Evolutionary conservation across 2,888 invertebrate genomes (phyloP).

Genomic region (Stramonita haemastoma): DNA sequence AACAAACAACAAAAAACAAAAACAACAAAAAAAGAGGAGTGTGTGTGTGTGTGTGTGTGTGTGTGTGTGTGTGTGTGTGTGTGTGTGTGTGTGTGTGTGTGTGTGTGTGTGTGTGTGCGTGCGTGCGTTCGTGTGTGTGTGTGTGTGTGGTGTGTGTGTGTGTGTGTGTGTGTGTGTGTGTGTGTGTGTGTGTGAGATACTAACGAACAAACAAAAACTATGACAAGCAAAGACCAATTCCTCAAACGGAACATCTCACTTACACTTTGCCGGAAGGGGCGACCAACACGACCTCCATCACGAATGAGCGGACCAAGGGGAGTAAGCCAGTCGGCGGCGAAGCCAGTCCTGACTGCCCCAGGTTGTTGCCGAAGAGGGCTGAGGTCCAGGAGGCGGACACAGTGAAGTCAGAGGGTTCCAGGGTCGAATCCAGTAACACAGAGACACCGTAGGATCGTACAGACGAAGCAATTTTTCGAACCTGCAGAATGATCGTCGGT

Average conservation of each 20-base stretch:
- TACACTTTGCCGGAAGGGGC: conserved; percentile 47
- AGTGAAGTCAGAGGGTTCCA: conserved; percentile 56
- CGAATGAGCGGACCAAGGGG: conserved; percentile 49
- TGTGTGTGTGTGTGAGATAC: neutral
- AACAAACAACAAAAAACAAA: too few relatives aligned
- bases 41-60: too few relatives aligned
- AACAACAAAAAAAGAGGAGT: too few relatives aligned
- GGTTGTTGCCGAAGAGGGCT: conserved; percentile 61
- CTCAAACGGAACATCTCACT: neutral
- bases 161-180: neutral
- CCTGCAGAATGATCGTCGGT: conserved; percentile 43
- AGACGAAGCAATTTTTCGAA: conserved; percentile 68
- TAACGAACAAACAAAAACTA: neutral
- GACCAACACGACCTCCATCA: conserved; percentile 50
- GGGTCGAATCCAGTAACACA: conserved; percentile 68
- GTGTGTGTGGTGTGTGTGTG: neutral
- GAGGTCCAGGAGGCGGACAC: conserved; percentile 61
- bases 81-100: neutral
- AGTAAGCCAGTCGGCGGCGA: conserved; percentile 57
- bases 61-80: too few relatives aligned
- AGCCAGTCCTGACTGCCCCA: conserved; percentile 61
- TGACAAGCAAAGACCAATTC: too few relatives aligned
- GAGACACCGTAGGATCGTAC: conserved; percentile 55
- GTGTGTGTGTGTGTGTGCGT: conserved; percentile 15
- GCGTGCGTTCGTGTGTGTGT: neutral